phyloP scores from a whole-genome alignment of 2,888 invertebrate species.

The Dicranocentrus wangi region DNA sequence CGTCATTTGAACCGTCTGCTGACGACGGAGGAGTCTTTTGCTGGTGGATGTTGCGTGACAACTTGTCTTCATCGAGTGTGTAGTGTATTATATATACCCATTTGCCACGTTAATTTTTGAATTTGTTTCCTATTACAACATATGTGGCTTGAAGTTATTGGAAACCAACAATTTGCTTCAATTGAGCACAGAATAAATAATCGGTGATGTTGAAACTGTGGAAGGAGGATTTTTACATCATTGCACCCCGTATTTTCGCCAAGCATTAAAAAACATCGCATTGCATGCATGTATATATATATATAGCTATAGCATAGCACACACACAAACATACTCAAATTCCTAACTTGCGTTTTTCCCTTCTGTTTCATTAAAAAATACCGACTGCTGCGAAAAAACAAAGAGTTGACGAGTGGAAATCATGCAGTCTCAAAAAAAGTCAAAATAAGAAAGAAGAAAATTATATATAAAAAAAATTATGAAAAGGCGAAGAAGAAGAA shows the following conservation, averaged over 20 bases:
- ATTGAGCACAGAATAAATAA: constrained; percentile 62
- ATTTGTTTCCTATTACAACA: constrained; percentile 70
- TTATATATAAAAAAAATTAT: too few relatives aligned
- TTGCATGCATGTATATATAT: constrained; percentile 33
- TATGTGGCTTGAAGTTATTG: constrained; percentile 67
- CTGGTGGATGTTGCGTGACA: constrained; percentile 68
- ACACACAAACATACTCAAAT: constrained; percentile 21
- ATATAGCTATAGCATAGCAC: too few relatives aligned
- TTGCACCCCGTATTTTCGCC: too few relatives aligned
- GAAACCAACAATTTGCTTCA: constrained; percentile 71
- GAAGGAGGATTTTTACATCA: neutral
- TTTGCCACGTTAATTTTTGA: constrained; percentile 70
- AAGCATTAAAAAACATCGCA: too few relatives aligned
- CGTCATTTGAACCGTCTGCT: constrained; percentile 66
- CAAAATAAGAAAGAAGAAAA: too few relatives aligned
- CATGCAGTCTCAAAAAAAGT: neutral
- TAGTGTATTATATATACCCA: constrained; percentile 21
- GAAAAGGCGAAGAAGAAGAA: too few relatives aligned
- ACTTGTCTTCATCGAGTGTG: too few relatives aligned
- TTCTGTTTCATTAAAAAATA: constrained; percentile 43
- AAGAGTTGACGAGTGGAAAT: constrained; percentile 28
- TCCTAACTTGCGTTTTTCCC: constrained; percentile 28
- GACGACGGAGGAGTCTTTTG: neutral
- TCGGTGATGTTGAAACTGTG: constrained; percentile 27
- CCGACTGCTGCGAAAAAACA: constrained; percentile 17